A percentile compares a stretch with the other conserved stretches of the same genome.
These are phyloP conservation scores for Steinernema hermaphroditum DNA, from an alignment of 2,888 invertebrate genomes.

Conservation along the genomic window DNA sequence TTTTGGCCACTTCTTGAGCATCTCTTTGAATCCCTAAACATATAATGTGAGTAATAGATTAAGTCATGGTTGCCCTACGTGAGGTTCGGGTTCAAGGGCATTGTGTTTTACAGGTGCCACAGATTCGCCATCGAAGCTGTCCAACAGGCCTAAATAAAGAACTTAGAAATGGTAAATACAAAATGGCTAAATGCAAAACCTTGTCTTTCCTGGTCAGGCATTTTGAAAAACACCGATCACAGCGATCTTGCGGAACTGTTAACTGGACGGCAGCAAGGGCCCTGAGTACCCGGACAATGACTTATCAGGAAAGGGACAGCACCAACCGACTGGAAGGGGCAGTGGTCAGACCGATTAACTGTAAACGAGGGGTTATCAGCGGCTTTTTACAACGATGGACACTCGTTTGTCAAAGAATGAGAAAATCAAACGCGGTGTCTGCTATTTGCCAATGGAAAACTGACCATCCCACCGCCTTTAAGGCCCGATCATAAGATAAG, in stretches of 20 bases:
- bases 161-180: background rate
- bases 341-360: conserved; percentile 29
- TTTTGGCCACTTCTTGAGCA: conserved; percentile 51
- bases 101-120: background rate
- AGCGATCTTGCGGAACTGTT: background rate
- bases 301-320: conserved; percentile 19
- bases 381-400: background rate
- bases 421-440: background rate
- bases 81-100: conserved; percentile 5
- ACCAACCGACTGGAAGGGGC: conserved; percentile 13
- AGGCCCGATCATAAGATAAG: background rate
- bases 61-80: background rate
- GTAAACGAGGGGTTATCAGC: conserved; percentile 4
- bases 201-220: conserved; percentile 2
- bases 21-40: background rate
- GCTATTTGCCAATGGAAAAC: background rate
- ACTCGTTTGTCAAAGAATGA: background rate
- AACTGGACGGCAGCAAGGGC: background rate
- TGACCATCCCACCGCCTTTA: conserved; percentile 13
- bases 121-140: background rate
- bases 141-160: background rate
- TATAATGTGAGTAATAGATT: background rate
- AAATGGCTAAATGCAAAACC: background rate
- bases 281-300: conserved; percentile 13
- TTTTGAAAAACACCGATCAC: background rate